These are phyloP conservation scores for Australoheros facetus DNA, from an alignment of 2,797 vertebrate species.

Conservation along the genomic window DNA sequence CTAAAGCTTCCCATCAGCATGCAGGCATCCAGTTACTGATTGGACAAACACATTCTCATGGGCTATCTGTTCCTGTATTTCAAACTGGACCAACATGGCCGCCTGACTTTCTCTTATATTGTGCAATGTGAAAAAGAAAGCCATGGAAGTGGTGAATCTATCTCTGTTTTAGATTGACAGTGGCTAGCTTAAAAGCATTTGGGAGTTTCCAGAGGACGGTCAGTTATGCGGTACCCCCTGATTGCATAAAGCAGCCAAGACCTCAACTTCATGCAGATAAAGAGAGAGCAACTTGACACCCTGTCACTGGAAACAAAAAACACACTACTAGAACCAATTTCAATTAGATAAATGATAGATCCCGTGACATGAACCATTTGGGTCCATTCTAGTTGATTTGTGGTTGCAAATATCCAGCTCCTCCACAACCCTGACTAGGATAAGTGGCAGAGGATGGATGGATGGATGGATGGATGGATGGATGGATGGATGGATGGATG, in stretches of 20 bases:
- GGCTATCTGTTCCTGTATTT: not conserved
- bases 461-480: no score
- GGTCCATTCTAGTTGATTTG: no score
- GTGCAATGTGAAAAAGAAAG: accelerated
- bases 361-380: no score
- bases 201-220: not conserved
- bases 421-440: no score
- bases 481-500: no score
- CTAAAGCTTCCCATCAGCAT: not conserved
- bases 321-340: no score
- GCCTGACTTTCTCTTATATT: not conserved
- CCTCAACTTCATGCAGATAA: no score
- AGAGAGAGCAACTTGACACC: no score
- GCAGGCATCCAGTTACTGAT: not conserved
- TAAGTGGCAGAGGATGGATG: no score
- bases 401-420: no score
- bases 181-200: not conserved
- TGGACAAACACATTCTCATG: not conserved
- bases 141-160: not conserved
- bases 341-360: no score
- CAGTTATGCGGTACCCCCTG: not conserved
- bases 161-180: not conserved
- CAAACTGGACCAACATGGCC: not conserved
- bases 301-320: no score
- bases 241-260: not conserved